A percentile compares a stretch with the other conserved stretches of the same genome.
phyloP scores from a whole-genome alignment of 2,888 invertebrate genomes.

The Molorchus minor region DNA sequence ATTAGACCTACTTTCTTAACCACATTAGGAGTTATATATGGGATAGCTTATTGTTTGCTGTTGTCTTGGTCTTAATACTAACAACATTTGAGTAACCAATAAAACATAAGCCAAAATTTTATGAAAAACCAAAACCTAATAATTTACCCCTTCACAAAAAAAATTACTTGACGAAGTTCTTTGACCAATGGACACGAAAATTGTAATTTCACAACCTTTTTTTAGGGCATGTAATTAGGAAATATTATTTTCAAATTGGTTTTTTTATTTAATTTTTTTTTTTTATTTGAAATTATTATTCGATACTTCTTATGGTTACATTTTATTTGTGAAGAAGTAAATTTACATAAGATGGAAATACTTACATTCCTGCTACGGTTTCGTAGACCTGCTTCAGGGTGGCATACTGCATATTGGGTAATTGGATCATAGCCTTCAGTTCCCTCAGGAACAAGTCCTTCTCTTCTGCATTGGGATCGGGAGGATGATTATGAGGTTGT shows the following conservation, averaged over 20 bases:
- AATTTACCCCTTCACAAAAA: background rate
- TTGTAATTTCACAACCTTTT: background rate
- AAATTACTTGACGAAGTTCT: background rate
- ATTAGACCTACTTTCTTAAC: background rate
- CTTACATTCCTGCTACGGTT: constrained; percentile 54
- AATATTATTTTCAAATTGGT: background rate
- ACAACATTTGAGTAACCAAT: too few species aligned
- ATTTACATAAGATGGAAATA: constrained; percentile 17
- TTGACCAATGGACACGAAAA: background rate
- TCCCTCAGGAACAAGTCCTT: constrained; percentile 52
- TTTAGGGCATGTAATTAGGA: background rate
- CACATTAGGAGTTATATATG: background rate
- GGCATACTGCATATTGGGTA: constrained; percentile 38
- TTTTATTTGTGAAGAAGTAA: too few species aligned
- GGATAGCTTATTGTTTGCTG: background rate
- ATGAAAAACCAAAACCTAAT: background rate
- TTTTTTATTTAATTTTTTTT: background rate
- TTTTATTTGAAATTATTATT: background rate
- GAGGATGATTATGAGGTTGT: constrained; percentile 56
- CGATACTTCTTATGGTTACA: too few species aligned
- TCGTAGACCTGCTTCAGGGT: constrained; percentile 55
- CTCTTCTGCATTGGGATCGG: constrained; percentile 52
- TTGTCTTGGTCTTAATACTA: too few species aligned
- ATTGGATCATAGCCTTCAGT: constrained; percentile 48
- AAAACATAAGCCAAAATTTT: background rate